Evolutionary conservation across 2,888 invertebrate genomes (phyloP).

Genomic region (Gastracanthus pulcherrimus): DNA sequence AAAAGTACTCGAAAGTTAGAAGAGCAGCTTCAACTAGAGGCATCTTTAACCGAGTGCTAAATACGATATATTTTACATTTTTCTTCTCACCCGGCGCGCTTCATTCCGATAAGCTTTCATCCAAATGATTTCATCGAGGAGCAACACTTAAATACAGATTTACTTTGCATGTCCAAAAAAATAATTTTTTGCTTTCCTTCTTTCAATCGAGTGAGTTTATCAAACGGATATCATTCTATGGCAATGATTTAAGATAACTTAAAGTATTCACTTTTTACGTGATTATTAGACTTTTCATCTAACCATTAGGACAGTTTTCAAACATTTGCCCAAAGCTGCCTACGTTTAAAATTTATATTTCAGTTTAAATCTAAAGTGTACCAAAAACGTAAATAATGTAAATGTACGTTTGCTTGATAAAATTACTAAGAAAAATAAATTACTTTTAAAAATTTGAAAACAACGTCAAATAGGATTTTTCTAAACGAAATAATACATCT

Average conservation of each 20-base stretch:
- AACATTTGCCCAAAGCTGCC: constrained; percentile 1
- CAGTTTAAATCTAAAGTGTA: background rate
- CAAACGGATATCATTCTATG: background rate
- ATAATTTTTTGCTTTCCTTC: background rate
- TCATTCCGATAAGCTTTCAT: constrained; percentile 31
- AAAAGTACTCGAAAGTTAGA: constrained; percentile 17
- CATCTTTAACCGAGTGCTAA: constrained; percentile 48
- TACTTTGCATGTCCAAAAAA: constrained; percentile 1
- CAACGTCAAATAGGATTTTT: background rate
- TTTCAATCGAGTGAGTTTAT: background rate
- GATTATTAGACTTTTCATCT: background rate
- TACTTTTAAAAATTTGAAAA: background rate
- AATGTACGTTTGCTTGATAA: background rate
- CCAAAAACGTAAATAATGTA: background rate
- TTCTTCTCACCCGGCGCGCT: background rate
- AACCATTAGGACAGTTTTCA: constrained; percentile 24
- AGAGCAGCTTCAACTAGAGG: constrained; percentile 37
- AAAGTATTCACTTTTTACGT: constrained; percentile 1
- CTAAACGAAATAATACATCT: background rate
- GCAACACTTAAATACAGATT: constrained; percentile 6
- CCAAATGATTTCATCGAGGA: constrained; percentile 13
- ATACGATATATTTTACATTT: constrained; percentile 43
- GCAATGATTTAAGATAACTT: background rate
- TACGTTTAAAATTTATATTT: background rate
- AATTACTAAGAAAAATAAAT: background rate